Evolutionary conservation across 2,797 vertebrate species (phyloP), one percentile per base, ranked within the genome.

Genomic region (Gymnothorax javanicus): DNA sequence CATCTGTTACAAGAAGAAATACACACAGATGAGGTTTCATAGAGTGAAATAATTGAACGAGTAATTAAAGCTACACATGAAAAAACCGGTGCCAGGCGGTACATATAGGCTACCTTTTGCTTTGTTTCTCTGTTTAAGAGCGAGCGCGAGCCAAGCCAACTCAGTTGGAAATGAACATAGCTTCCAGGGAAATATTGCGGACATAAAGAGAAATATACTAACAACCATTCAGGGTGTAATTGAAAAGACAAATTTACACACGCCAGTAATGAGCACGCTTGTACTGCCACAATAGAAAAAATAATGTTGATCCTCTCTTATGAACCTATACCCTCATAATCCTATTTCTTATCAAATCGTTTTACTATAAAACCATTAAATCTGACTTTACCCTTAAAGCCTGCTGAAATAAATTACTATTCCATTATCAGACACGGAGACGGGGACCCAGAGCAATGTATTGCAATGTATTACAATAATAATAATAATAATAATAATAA

Each of bases 21-120:
- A 98, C 96, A 97, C 97, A 96, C 96, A 97, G 96, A 97, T 95
- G 95, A 95, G 95, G 96, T 96, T 96, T 95, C 95, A 95, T 89
- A 95, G 93, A 97, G 95, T 96, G 97, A 96, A 94, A 96, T 94
- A 95, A 95, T 96, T 88, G 95, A 95, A 96, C 92, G 95, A 95
- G 96, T 96, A 96, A 96, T 98, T 97, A 97, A 98, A 98, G 96
- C 97, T 98, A 97, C 97, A 96, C 95, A 94, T 91, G 90, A 96
- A 95, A 96, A 84, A 95, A 94, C 94, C 95, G 95, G 96, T 96
- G 96, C 91, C 96, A 96, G 77, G 52, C 52, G 77, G 77, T 81
- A 94, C 94, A 94, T 94, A 93, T 91, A 43, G 33, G 87, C 91
- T 81, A 89, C 84, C 86, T 89, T 86, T 89, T 90, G 90, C 90